Conservation (phyloP, 2,797 vertebrate genomes). For the Manis crassicaudata region DNA sequence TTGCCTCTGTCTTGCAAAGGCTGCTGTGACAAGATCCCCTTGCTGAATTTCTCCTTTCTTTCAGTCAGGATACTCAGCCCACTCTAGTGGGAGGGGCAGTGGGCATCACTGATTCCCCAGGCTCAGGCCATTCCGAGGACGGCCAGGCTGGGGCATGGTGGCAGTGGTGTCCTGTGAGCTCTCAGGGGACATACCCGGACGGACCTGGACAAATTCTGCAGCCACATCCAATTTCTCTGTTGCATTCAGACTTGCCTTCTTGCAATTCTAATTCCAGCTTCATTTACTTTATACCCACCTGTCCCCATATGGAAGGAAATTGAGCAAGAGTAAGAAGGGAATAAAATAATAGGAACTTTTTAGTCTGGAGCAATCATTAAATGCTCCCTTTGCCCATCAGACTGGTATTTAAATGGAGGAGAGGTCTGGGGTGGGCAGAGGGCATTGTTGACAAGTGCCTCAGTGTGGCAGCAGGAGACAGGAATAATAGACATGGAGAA, state of each 20-base stretch:
- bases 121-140: not conserved
- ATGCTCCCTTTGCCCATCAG: conserved; percentile 79
- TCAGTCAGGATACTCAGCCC: not conserved
- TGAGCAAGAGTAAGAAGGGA: conserved; percentile 10
- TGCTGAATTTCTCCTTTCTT: conserved; percentile 29
- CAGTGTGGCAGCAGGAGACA: conserved; percentile 69
- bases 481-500: conserved; percentile 34
- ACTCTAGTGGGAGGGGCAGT: not conserved
- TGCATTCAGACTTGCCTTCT: not conserved
- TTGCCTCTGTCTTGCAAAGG: conserved; percentile 45
- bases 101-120: not conserved
- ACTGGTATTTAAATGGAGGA: conserved; percentile 71
- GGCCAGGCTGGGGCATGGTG: too few species aligned
- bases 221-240: not conserved
- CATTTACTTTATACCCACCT: conserved; percentile 73
- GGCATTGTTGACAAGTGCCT: conserved; percentile 79
- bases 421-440: conserved; percentile 62
- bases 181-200: not conserved
- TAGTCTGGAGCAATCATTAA: conserved; percentile 75
- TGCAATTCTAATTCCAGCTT: conserved; percentile 68
- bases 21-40: conserved; percentile 46
- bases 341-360: conserved; percentile 77
- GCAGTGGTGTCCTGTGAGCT: not conserved
- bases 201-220: not conserved
- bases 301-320: conserved; percentile 69